Evolutionary conservation across 2,113 vertebrate genomes (phyloP).

Genomic region (Prionailurus bengalensis): DNA sequence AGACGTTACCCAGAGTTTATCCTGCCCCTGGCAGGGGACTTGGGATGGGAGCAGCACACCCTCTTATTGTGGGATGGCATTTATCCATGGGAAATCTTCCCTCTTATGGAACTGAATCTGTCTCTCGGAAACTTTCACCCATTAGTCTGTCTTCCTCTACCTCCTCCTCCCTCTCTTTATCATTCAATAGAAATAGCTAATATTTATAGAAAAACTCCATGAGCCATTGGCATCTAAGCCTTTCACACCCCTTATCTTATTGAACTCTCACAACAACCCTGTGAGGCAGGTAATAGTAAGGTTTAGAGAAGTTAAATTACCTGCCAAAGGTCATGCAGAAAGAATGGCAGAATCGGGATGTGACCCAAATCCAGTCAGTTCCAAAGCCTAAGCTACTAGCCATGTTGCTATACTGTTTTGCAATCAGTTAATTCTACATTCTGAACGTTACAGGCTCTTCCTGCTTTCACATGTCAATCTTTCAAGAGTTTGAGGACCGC

Average conservation of each 20-base stretch:
- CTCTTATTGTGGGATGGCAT: background rate
- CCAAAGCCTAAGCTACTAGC: background rate
- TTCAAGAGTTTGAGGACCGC: background rate
- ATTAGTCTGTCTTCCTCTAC: background rate
- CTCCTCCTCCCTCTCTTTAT: background rate
- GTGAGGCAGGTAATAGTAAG: background rate
- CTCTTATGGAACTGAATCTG: background rate
- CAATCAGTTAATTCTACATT: background rate
- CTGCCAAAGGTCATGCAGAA: background rate
- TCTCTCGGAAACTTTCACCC: background rate
- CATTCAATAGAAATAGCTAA: background rate
- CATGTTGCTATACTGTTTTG: background rate
- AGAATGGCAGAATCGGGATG: background rate
- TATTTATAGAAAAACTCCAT: background rate
- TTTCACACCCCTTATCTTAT: background rate
- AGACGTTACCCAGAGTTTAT: background rate
- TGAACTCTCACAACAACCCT: background rate
- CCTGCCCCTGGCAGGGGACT: background rate
- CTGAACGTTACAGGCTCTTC: background rate
- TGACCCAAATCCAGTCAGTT: background rate
- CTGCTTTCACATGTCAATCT: background rate
- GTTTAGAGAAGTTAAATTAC: background rate
- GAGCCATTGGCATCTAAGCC: background rate
- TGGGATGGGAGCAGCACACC: accelerated
- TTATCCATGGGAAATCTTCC: background rate